Evolutionary conservation across 1,140 invertebrate genomes (phyloP), one percentile per base, ranked within the genome.

Genomic region (Triops cancriformis): DNA sequence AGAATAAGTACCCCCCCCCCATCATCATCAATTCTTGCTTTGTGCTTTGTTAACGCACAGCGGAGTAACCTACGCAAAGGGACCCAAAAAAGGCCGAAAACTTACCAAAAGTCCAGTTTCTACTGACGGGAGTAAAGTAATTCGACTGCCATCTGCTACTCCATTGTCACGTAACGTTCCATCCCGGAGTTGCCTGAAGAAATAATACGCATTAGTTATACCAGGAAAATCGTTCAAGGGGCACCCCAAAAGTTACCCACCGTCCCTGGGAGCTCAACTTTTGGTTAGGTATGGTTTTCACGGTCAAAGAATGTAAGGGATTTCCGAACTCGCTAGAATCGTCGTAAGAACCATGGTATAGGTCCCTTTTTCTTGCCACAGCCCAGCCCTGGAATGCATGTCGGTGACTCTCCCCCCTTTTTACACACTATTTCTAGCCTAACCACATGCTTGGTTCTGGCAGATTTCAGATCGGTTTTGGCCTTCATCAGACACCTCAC

Each of bases 31-130:
- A n/a, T n/a, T n/a, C n/a, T n/a, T n/a, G n/a, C n/a, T n/a, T n/a
- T 4, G 31, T 37, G 31, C 31, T 37, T 37, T 37, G 31, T 4
- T 7, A 37, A 37, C 31, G 31, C 31, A 37, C 31, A n/a, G n/a
- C n/a, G n/a, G n/a, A n/a, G n/a, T 37, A 7, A 37, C 31, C 31
- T 37, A 37, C 31, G 2, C 31, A 37, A 37, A 37, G 7, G 7
- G 31, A 7, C 2, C 31, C 31, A 64, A 64, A 23, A n/a, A 64
- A 18, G 51, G 51, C 51, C 12, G 64, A 72, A 42, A 78, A 89
- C 92, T 92, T 88, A 97, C 95, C 91, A 96, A 86, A 82, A 97
- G 87, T 84, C 95, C 95, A 81, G 94, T 96, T 88, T 97, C 95
- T 76, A 97, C 93, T 86, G 92, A 95, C 75, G 95, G 95, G 82